phyloP scores from a whole-genome alignment of 2,113 vertebrate genomes.

The Motacilla tschutschensis region DNA sequence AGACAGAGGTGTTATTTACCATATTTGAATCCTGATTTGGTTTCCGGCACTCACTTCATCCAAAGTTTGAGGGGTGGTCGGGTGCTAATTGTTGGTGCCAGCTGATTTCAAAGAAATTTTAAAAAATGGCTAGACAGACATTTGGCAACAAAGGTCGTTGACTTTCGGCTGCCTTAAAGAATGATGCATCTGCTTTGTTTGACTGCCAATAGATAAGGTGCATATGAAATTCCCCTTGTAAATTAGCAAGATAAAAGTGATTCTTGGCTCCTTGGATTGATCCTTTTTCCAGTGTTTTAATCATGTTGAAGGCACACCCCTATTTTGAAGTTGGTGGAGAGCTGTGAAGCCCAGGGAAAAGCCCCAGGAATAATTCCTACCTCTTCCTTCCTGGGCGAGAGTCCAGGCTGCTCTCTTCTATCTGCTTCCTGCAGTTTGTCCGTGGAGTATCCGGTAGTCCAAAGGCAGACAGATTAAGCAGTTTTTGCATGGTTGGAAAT shows the following conservation, averaged over 20 bases:
- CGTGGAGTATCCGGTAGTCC: rapidly evolving
- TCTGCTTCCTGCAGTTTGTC: not conserved
- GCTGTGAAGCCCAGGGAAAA: not conserved
- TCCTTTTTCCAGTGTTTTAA: slow-evolving; percentile 37
- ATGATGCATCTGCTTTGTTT: slow-evolving; percentile 49
- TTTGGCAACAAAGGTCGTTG: slow-evolving; percentile 44
- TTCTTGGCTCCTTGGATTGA: slow-evolving; percentile 55
- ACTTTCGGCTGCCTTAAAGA: slow-evolving; percentile 46
- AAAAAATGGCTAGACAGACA: slow-evolving; percentile 32
- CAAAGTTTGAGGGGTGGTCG: slow-evolving; percentile 16
- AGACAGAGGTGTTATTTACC: not conserved
- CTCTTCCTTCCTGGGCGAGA: not conserved
- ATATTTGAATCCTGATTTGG: slow-evolving; percentile 3
- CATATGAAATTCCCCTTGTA: slow-evolving; percentile 63
- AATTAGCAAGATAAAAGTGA: slow-evolving; percentile 64
- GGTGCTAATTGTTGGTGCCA: slow-evolving; percentile 32
- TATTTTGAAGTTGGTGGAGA: slow-evolving; percentile 8
- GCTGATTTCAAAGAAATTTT: slow-evolving; percentile 42
- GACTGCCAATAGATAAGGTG: slow-evolving; percentile 72
- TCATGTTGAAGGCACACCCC: not conserved
- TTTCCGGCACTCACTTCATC: not conserved
- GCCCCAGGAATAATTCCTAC: slow-evolving; percentile 2
- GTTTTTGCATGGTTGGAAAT: not conserved
- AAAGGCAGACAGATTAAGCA: not conserved
- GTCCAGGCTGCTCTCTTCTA: not conserved